Evolutionary conservation across 2,888 invertebrate species (phyloP).

Genomic region (Latheticus oryzae): DNA sequence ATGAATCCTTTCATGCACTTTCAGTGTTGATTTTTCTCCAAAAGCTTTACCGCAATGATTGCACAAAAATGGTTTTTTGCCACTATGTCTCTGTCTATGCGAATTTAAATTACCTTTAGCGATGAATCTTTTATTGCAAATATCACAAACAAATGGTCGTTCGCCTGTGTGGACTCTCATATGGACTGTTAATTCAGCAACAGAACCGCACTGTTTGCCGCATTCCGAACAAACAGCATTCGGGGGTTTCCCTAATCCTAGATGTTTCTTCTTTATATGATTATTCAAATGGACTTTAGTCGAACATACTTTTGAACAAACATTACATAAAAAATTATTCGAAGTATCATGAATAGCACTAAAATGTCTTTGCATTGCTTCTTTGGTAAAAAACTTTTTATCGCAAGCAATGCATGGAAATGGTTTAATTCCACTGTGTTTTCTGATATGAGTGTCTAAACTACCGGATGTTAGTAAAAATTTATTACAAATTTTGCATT

Average conservation of each 20-base stretch:
- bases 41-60: constrained; percentile 51
- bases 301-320: constrained; percentile 52
- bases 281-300: constrained; percentile 51
- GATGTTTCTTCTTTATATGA: constrained; percentile 52
- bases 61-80: constrained; percentile 49
- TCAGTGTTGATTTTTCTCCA: constrained; percentile 49
- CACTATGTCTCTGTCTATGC: constrained; percentile 49
- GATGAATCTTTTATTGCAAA: constrained; percentile 52
- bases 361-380: constrained; percentile 52
- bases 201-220: constrained; percentile 50
- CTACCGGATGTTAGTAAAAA: constrained; percentile 47
- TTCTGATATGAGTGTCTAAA: constrained; percentile 57
- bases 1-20: constrained; percentile 51
- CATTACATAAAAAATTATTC: constrained; percentile 50
- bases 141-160: constrained; percentile 51
- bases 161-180: constrained; percentile 51
- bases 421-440: constrained; percentile 59
- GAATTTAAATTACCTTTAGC: constrained; percentile 53
- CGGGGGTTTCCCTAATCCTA: constrained; percentile 45
- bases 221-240: constrained; percentile 50
- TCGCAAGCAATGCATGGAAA: constrained; percentile 54
- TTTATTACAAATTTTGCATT: constrained; percentile 51
- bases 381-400: constrained; percentile 50
- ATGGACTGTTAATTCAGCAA: constrained; percentile 51
- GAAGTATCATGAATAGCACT: constrained; percentile 50